Conservation (phyloP, 1,140 invertebrate species). For the Maniola jurtina region DNA sequence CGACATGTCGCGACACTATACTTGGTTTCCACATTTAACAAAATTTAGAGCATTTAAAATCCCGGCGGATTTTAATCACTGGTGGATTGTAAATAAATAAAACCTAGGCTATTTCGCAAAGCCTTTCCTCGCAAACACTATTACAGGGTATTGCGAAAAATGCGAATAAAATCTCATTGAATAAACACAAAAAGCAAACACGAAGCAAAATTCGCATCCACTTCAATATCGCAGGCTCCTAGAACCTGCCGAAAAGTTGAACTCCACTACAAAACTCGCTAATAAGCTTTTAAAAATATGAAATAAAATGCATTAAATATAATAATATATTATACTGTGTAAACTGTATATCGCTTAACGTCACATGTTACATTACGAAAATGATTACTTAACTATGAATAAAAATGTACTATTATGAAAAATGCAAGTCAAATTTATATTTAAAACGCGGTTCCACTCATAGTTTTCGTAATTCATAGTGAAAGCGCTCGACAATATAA, state of each 20-base stretch:
- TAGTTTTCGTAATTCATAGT: conserved; percentile 1
- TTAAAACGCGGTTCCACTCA: neutral
- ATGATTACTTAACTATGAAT: neutral
- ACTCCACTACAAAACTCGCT: neutral
- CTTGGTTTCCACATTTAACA: too few species aligned
- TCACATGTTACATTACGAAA: neutral
- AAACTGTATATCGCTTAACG: too few species aligned
- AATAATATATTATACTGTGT: too few species aligned
- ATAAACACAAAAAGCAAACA: conserved; percentile 2
- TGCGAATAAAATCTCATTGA: conserved; percentile 3
- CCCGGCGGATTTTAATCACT: neutral
- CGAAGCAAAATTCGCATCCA: conserved; percentile 3
- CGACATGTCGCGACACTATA: too few species aligned
- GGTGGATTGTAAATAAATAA: conserved; percentile 1
- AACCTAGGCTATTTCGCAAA: conserved; percentile 1
- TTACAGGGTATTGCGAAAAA: conserved; percentile 7
- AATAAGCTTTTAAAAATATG: neutral
- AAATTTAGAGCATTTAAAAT: neutral
- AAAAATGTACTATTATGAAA: neutral
- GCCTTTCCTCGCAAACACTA: neutral
- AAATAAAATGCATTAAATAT: neutral
- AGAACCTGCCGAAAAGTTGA: neutral
- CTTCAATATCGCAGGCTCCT: neutral
- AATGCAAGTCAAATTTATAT: neutral
- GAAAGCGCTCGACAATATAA: conserved; percentile 1